Base-by-base conservation (phyloP, 2,797 vertebrate genomes). In the Oophaga sylvatica region DNA sequence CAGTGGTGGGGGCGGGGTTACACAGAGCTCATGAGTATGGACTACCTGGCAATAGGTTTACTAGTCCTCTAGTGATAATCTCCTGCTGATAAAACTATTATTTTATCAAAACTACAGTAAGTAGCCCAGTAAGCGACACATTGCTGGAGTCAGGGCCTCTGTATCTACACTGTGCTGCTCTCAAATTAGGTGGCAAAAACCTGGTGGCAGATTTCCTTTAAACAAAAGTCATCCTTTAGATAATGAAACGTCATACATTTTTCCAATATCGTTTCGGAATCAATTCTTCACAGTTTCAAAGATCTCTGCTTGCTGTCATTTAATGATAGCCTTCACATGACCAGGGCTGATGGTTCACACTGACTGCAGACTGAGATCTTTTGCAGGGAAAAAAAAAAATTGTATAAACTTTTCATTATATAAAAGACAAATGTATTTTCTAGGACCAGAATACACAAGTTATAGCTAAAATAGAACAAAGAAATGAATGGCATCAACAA, bases 401-500 rank as follows among this genome's bases (percentile, higher is more conserved):
- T 67, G n/a, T 67, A 67, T 67, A 67, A 67, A 0, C n/a, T 26
- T 67, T 12, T 29, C n/a, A 67, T 67, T 67, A 13, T 11, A 20
- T 17, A 73, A 73, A 73, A 73, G 41, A 70, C 15, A 73, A 71
- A 45, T 41, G 1, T 73, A 73, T 19, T 73, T 19, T 2, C 35
- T 19, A 13, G 41, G 11, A 73, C 8, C 35, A 11, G 17, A 73
- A 73, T 56, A 56, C 20, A 76, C 53, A 56, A 22, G 10, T 48
- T 15, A 48, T 48, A 12, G 16, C 67, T 16, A 67, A 15, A 19
- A 17, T 41, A 71, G 16, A 31, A 22, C 35, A 45, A 75, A 26
- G 0, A 77, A 77, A 77, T 77, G 22, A 77, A 77, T 26, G 26
- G 75, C 75, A 77, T 77, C 48, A 56, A 77, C 75, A 77, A 77